Conservation (phyloP, 1,140 invertebrate genomes). For the Diabrotica virgifera region DNA sequence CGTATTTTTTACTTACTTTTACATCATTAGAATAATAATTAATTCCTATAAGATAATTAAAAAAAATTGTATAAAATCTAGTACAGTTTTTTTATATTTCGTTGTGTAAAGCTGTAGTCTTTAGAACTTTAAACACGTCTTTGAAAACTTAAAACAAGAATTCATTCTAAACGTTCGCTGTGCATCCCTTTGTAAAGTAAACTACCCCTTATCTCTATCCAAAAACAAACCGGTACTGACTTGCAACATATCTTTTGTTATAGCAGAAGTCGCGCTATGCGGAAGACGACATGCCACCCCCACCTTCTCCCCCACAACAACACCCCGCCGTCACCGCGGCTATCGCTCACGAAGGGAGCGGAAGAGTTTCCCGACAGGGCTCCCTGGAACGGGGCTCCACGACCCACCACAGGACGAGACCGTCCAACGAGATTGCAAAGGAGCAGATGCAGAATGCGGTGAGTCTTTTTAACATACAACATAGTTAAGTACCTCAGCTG, state of each 20-base stretch:
- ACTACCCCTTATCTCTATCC: not conserved
- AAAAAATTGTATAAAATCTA: too few relatives aligned
- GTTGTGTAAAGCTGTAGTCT: too few relatives aligned
- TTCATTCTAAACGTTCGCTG: not conserved
- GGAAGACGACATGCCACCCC: constrained; percentile 56
- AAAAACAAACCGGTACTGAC: not conserved
- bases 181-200: not conserved
- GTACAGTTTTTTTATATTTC: too few relatives aligned
- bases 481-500: too few relatives aligned
- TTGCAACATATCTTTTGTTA: not conserved
- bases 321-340: constrained; percentile 23
- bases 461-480: constrained; percentile 14
- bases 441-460: constrained; percentile 29
- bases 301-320: constrained; percentile 55
- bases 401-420: constrained; percentile 26
- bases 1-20: too few relatives aligned
- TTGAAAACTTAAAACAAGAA: too few relatives aligned
- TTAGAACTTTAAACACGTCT: too few relatives aligned
- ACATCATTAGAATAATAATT: too few relatives aligned
- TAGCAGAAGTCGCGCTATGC: constrained; percentile 58
- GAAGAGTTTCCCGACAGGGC: constrained; percentile 34
- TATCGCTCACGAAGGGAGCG: constrained; percentile 13
- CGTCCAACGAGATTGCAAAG: constrained; percentile 25
- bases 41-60: too few relatives aligned
- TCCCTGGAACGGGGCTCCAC: constrained; percentile 37